Conservation (phyloP, 2,797 vertebrate species). For the Nothura maculosa region DNA sequence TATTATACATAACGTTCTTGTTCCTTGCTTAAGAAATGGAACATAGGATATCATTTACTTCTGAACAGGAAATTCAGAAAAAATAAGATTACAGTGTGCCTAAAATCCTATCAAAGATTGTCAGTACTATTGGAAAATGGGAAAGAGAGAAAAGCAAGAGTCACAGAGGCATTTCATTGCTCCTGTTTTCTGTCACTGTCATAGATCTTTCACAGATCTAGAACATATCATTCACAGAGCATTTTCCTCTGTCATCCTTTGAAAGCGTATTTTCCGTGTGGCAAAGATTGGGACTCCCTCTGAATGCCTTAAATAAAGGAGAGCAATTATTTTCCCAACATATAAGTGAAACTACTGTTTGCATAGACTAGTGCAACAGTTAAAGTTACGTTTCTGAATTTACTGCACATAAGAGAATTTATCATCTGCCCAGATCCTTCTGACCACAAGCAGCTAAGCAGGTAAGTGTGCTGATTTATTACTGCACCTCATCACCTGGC, state of each 20-base stretch:
- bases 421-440: neutral
- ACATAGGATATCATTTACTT: neutral
- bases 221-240: neutral
- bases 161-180: neutral
- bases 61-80: neutral
- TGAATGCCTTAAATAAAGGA: neutral
- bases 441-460: neutral
- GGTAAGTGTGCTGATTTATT: neutral
- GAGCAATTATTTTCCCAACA: neutral
- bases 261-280: neutral
- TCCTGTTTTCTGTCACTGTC: neutral
- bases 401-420: neutral
- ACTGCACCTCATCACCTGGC: accelerated
- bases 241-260: neutral
- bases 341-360: neutral
- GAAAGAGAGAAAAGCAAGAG: neutral
- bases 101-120: neutral
- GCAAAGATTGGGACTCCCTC: neutral
- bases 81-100: neutral
- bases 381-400: neutral
- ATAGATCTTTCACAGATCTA: neutral
- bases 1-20: neutral
- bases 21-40: neutral
- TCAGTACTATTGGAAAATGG: neutral
- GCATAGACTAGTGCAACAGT: neutral